Evolutionary conservation across 2,113 vertebrate species (phyloP), one percentile per base, ranked within the genome.

Genomic region (Clarias magur): DNA sequence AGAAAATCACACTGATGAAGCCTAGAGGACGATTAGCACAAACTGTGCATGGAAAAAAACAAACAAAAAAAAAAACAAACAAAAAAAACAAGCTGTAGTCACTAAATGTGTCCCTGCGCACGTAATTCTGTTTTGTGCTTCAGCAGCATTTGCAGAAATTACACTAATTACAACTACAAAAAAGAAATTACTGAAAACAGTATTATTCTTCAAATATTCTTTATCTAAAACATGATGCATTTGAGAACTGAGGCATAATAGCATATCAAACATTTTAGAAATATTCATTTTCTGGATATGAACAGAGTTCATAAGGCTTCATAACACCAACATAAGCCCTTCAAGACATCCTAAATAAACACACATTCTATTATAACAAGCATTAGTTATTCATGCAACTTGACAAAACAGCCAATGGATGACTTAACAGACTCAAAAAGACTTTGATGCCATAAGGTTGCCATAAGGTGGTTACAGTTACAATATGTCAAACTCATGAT

Each of bases 1-100:
- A 54, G 48, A 78, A 78, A 78, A 54, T 78, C 75, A 27, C 75
- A 54, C 13, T 8, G 75, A n/a, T n/a, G 75, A 78, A 78, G 75
- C 48, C 73, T 76, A 4, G 42, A 76, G 73, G 42, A 76, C 12
- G 42, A 76, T 76, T 76, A 53, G 12, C 48, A 78, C 75, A 25
- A 54, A 78, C 48, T 54, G 48, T 7, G 23, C 42, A 54, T 54
- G 73, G 54, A 76, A 48, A 4, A 48, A 54, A 76, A 76, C n/a
- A 54, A 75, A 19, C 38, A 70, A 1, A 54, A 54, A 76, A 75
- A 19, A 70, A 70, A 11, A 8, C n/a, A n/a, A n/a, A n/a, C n/a
- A n/a, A n/a, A 8, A 1, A 7, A 75, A 23, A 53, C 6, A 11
- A 48, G 17, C 72, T 48, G 38, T 7, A n/a, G 75, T 78, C 48